These are phyloP conservation scores for Notechis scutatus DNA, from an alignment of 2,113 vertebrate species.

Conservation along the genomic window DNA sequence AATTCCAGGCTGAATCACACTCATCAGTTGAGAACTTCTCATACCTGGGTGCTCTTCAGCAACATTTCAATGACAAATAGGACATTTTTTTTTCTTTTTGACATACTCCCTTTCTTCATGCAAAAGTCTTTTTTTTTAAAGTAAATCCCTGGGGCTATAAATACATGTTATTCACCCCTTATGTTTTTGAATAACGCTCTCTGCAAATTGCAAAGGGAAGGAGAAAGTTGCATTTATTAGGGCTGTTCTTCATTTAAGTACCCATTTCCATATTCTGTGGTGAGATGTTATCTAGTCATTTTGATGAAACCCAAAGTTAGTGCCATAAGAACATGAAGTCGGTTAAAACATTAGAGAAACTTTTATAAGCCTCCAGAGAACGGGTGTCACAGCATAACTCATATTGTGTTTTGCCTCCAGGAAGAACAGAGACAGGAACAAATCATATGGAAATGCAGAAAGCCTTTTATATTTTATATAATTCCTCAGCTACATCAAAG, in stretches of 20 bases:
- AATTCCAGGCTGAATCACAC: neutral
- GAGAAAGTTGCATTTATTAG: neutral
- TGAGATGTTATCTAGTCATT: slow-evolving; percentile 30
- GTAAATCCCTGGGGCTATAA: neutral
- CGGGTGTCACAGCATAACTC: slow-evolving; percentile 46
- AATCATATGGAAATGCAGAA: slow-evolving; percentile 61
- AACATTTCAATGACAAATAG: neutral
- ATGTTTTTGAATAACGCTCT: neutral
- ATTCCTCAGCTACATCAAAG: slow-evolving; percentile 50
- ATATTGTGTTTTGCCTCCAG: slow-evolving; percentile 48
- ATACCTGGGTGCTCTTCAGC: neutral
- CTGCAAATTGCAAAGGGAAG: neutral
- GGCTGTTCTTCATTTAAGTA: neutral
- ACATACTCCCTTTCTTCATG: neutral
- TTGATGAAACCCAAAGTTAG: slow-evolving; percentile 57
- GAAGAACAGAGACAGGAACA: slow-evolving; percentile 55
- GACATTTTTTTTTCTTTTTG: neutral
- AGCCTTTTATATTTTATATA: slow-evolving; percentile 60
- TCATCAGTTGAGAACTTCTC: neutral
- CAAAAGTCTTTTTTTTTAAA: neutral
- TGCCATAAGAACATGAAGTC: slow-evolving; percentile 40
- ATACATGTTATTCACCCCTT: neutral
- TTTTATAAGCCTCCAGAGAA: slow-evolving; percentile 58
- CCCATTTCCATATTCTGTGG: neutral
- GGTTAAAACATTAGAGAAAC: slow-evolving; percentile 54